Percentiles rank a stretch among this genome's conserved stretches.
phyloP scores from a whole-genome alignment of 2,113 vertebrate species.

The Nematolebias whitei region DNA sequence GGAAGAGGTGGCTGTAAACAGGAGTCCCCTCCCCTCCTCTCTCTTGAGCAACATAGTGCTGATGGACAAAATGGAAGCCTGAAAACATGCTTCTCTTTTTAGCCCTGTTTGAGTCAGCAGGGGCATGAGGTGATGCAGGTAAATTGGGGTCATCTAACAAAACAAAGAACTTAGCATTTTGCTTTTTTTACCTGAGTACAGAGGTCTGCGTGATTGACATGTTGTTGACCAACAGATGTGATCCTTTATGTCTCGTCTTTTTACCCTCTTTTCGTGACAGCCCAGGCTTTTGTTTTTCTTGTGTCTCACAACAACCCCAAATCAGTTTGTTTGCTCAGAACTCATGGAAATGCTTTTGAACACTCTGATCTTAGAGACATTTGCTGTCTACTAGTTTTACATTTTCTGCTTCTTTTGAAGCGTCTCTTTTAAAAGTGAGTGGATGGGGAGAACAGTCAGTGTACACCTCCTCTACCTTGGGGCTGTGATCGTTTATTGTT shows the following conservation, averaged over 20 bases:
- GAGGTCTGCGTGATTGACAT: slow-evolving; percentile 54
- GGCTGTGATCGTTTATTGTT: too few species aligned
- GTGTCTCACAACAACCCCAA: neutral
- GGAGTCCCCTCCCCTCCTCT: neutral
- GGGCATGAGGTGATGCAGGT: slow-evolving; percentile 62
- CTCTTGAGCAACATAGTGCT: slow-evolving; percentile 47
- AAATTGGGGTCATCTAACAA: slow-evolving; percentile 69
- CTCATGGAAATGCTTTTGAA: neutral
- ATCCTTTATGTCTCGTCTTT: slow-evolving; percentile 6
- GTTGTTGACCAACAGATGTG: slow-evolving; percentile 43
- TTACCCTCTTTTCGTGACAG: neutral
- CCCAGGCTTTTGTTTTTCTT: neutral
- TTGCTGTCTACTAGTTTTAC: too few species aligned
- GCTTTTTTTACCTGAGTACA: slow-evolving; percentile 37
- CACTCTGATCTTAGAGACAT: neutral
- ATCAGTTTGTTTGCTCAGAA: neutral
- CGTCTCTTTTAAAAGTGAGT: too few species aligned
- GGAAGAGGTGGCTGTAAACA: slow-evolving; percentile 63
- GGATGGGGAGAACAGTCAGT: too few species aligned
- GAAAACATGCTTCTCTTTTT: slow-evolving; percentile 57
- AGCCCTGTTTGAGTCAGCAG: slow-evolving; percentile 62
- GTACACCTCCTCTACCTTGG: too few species aligned
- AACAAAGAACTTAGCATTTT: slow-evolving; percentile 51
- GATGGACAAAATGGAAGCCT: slow-evolving; percentile 67
- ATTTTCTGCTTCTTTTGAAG: too few species aligned